Base-by-base conservation (phyloP, 2,888 invertebrate species). In the Leptinotarsa haldemani region DNA sequence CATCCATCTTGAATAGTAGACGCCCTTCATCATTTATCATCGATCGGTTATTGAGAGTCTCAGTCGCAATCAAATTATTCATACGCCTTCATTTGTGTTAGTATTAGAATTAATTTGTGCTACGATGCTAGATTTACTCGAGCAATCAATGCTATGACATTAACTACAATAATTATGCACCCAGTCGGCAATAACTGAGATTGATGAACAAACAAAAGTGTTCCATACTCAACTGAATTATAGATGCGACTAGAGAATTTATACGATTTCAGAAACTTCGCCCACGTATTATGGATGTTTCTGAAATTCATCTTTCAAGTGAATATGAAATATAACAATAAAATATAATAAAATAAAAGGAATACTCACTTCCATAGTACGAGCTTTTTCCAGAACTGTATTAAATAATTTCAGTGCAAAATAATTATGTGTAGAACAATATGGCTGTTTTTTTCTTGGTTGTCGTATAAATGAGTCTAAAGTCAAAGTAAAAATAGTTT, bases 131-230 rank as follows among this genome's bases (percentile, higher is more conserved):
- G 52, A 56, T 22, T 56, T 56, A 22, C 56, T 22, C 4, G 13
- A 56, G 56, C 56, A 22, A 56, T 56, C 56, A 20, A 22, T 53
- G 53, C 53, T 12, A 53, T 22, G 22, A 53, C 53, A 53, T 53
- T 53, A 20, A 53, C 20, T 53, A 22, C 20, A 22, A 22, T 56
- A 56, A 22, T 56, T 56, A 22, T 20, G 56, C 22, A 56, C 56
- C 20, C 22, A 56, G 56, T 56, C 22, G 22, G 56, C 22, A 56
- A 22, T 56, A 56, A 56, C 56, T 56, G 56, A 22, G 56, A 56
- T 56, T 22, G 22, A 22, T 22, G 18, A 56, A 20, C 56, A 56
- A 56, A 56, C 56, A 56, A 53, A n/a, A 40, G 50, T n/a, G 52
- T 52, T 52, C 22, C 13, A 56, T 56, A 56, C 13, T 56, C 22